Base-by-base conservation (phyloP, 1,140 invertebrate genomes). In the Bombus haemorrhoidalis region DNA sequence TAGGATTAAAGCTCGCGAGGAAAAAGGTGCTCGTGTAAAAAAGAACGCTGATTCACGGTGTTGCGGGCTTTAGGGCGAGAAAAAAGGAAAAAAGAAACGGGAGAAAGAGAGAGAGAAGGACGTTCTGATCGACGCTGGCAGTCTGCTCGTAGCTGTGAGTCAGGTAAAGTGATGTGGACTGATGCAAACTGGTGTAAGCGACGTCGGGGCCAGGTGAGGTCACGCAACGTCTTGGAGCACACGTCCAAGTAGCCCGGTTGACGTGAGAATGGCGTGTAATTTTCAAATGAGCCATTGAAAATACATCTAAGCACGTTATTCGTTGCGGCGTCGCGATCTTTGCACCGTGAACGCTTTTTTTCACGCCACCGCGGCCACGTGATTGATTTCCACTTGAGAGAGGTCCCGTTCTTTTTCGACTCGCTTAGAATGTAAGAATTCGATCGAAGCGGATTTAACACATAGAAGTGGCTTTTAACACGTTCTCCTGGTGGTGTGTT, bases 211-310 rank as follows among this genome's bases (percentile, higher is more conserved):
- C 59, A 81, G 62, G 53, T 57, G 62, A 73, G 89, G 88, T 90
- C 89, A 90, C 89, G 89, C 88, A 62, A 90, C 68, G 68, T 72
- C 85, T 84, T 85, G 62, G 78, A 66, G 22, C 28, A 37, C 75
- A 89, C 85, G 85, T 87, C 78, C 82, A 69, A 62, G 86, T 82
- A 80, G 66, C 86, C 74, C 62, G 81, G 74, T 64, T 87, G 86
- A 82, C 88, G 86, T 69, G 82, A 90, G 88, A 87, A 81, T 90
- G 88, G 72, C 88, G 85, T 90, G 88, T 89, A 90, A 89, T 89
- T 89, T 89, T 90, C 89, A 89, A 90, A 90, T 81, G 86, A 87
- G 80, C 75, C 82, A 90, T 90, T 87, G 69, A 80, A 85, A 85
- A 85, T 78, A 78, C 78, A 81, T 77, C 57, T 64, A 90, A 66